Base-by-base conservation (phyloP, 2,797 vertebrate genomes). In the Alectoris magna region DNA sequence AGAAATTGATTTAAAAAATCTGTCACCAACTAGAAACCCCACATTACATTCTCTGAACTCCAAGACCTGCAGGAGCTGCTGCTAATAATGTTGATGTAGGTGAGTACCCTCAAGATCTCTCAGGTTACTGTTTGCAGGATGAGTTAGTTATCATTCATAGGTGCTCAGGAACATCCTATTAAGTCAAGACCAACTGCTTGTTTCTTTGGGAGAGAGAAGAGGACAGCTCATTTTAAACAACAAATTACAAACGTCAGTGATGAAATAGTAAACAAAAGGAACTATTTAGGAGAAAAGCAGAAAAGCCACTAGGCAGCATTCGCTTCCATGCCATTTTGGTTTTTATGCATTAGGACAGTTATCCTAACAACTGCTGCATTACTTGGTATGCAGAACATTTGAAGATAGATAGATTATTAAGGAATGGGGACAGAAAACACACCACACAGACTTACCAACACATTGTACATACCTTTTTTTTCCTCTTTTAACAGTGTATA, bases 401-500 rank as follows among this genome's bases (percentile, higher is more conserved):
- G 73, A 69, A 96, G 63, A 94, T 83, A 96, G 63, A 94, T 84
- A 92, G 87, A 71, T 77, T 86, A 70, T 92, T 79, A 86, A 94
- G 83, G 82, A 53, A 89, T 89, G 38, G 85, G 91, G 66, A 77
- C 92, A 83, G 87, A 92, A 86, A 39, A 0, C 84, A 94, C 88
- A 67, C 87, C 82, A 94, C 79, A 90, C 84, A 87, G 91, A 96
- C 72, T 70, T 80, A 93, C 18, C 56, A 94, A 96, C 92, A 91
- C 16, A 14, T 46, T 80, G 66, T 71, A 88, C 0, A 2, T 72
- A 84, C 71, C 53, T 89, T 95, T 84, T 29, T 48, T 21, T 14
- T 48, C 58, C 41, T n/a, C 95, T 91, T 92, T 75, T 81, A 87
- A 95, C 29, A 88, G 90, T 80, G 95, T 87, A 87, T 96, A 97